These are phyloP conservation scores for Clavelina lepadiformis DNA, from an alignment of 23 tunicate species.

Conservation along the genomic window DNA sequence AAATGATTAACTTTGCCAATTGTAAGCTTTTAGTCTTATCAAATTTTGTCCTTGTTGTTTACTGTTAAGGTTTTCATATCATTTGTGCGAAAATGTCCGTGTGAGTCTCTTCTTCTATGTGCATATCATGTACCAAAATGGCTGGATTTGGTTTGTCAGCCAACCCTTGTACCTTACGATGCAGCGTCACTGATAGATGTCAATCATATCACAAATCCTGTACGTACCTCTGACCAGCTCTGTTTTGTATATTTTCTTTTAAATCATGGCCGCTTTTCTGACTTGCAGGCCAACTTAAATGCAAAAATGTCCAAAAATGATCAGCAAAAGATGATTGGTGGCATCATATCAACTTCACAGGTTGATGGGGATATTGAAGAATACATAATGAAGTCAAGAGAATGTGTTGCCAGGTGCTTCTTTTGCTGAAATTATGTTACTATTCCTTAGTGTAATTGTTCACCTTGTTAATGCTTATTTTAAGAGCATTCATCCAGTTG, in stretches of 20 bases:
- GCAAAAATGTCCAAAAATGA: too few species aligned
- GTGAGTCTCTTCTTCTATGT: neutral
- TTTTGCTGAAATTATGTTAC: neutral
- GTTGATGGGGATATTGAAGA: constrained; percentile 21
- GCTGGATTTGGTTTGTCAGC: constrained; percentile 49
- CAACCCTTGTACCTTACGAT: constrained; percentile 38
- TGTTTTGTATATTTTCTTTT: too few species aligned
- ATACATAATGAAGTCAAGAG: constrained; percentile 17
- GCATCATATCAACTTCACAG: neutral
- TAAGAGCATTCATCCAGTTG: too few species aligned
- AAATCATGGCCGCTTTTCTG: too few species aligned
- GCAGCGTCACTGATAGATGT: constrained; percentile 6
- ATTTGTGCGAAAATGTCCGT: constrained; percentile 21
- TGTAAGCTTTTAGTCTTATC: neutral
- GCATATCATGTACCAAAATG: constrained; percentile 21
- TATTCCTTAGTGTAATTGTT: neutral
- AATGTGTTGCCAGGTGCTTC: constrained; percentile 8
- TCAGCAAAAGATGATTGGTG: too few species aligned
- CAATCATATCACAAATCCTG: too few species aligned
- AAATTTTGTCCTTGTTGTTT: neutral
- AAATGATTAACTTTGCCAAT: too few species aligned
- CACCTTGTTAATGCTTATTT: neutral
- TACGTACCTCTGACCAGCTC: too few species aligned
- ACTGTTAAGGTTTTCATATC: constrained; percentile 24
- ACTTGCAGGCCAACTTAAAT: too few species aligned